Conservation (phyloP, 2,113 vertebrate genomes). For the Nipponia nippon region DNA sequence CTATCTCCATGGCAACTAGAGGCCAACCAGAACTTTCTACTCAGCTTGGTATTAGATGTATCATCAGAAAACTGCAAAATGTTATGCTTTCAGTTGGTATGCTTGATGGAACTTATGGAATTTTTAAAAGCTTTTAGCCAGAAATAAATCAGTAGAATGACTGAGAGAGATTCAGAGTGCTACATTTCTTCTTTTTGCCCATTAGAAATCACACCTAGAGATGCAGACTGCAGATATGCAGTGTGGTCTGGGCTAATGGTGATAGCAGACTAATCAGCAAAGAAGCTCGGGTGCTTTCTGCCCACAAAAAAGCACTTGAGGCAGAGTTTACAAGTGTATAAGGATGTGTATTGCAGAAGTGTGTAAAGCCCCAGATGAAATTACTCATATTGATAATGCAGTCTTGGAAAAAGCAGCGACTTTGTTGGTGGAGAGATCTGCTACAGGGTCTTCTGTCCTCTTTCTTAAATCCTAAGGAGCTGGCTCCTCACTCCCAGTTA, state of each 20-base stretch:
- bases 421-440: neutral
- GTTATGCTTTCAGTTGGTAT: neutral
- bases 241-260: neutral
- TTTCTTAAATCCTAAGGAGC: neutral
- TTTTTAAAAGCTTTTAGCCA: neutral
- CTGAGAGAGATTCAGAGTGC: neutral
- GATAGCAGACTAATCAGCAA: neutral
- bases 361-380: neutral
- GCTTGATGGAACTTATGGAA: neutral
- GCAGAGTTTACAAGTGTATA: neutral
- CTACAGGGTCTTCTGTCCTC: neutral
- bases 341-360: neutral
- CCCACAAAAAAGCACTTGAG: neutral
- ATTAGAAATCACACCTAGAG: neutral
- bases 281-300: neutral
- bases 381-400: neutral
- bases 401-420: neutral
- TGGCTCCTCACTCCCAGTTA: neutral
- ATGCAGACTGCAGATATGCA: neutral
- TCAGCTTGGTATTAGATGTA: neutral
- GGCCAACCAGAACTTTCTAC: neutral
- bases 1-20: neutral
- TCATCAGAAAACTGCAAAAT: neutral
- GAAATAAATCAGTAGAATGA: neutral
- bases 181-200: neutral